Base-by-base conservation (phyloP, 2,113 vertebrate genomes). In the Syngnathus scovelli region DNA sequence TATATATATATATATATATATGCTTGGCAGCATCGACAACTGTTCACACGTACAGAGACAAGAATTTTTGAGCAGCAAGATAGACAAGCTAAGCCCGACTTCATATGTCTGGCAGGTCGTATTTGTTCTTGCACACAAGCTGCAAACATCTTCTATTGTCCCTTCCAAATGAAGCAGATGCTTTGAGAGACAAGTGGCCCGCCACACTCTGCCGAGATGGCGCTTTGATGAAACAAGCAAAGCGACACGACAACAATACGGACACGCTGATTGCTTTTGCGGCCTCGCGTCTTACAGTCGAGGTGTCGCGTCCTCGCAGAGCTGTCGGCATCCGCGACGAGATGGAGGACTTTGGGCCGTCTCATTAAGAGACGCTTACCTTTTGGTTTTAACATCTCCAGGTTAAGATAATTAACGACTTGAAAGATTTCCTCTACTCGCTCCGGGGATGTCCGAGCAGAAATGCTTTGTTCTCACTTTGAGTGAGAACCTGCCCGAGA, bases 201-300 rank as follows among this genome's bases (percentile, higher is more conserved):
- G 52, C 59, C 46, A 37, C 61, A 70, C 37, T 33, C 27, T 52
- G 48, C 23, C 38, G 43, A 73, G 61, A 72, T 44, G 74, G 67
- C 68, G 69, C 69, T 62, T 4, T 16, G 67, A 65, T 70, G 43
- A 69, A 67, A 74, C 65, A 76, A 77, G 51, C 65, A 70, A 80
- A 68, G 61, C 66, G 73, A 81, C 76, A 64, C 55, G 21, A 66
- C 71, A 72, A 75, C 70, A 72, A 76, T 72, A 78, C 49, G 36
- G 21, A 79, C 59, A 71, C 71, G 83, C 71, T 84, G 86, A 89
- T 87, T 87, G 77, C 76, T 79, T 85, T 80, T 61, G 67, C 70
- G n/a, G 68, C 74, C 75, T 77, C 70, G 56, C 56, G 54, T 46
- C 44, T 46, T 13, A 46, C 44, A 15, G 44, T 16, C 13, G 23